Conservation (phyloP, 2,797 vertebrate genomes). For the Hydrocynus forskahlii region DNA sequence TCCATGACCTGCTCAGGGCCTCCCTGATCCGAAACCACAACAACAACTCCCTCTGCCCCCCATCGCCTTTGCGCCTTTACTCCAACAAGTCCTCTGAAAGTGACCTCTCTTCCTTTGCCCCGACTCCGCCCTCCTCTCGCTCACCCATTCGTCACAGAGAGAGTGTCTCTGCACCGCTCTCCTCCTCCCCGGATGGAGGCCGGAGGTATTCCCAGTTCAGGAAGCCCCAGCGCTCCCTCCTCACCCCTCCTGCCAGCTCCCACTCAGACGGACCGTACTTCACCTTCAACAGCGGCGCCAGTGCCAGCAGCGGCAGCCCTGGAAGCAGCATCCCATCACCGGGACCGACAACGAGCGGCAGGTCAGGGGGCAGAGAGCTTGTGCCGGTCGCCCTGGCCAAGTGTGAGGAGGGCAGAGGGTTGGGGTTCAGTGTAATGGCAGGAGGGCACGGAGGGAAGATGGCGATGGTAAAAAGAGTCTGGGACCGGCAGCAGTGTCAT, state of each 20-base stretch:
- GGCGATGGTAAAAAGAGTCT: conserved; percentile 78
- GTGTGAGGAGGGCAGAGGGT: conserved; percentile 69
- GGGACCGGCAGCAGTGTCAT: conserved; percentile 79
- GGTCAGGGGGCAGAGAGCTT: conserved; percentile 65
- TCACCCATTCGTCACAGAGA: conserved; percentile 67
- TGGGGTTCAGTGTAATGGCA: conserved; percentile 79
- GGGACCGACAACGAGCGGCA: conserved; percentile 27
- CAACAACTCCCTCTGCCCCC: conserved; percentile 75
- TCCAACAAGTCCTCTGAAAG: conserved; percentile 78
- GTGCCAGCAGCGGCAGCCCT: conserved; percentile 60
- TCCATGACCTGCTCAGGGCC: conserved; percentile 62
- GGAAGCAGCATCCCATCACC: conserved; percentile 57
- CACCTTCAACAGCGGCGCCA: conserved; percentile 74
- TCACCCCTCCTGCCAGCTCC: conserved; percentile 53
- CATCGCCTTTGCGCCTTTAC: conserved; percentile 71
- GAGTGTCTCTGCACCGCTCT: conserved; percentile 46
- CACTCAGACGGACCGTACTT: conserved; percentile 67
- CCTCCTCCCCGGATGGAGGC: conserved; percentile 58
- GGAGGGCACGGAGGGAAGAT: conserved; percentile 76
- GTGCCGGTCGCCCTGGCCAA: conserved; percentile 76
- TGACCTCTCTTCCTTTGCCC: conserved; percentile 70
- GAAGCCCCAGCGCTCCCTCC: conserved; percentile 69
- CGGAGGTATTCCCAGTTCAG: conserved; percentile 60
- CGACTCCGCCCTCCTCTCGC: conserved; percentile 70
- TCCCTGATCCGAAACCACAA: conserved; percentile 75